These are phyloP conservation scores for Drosophila fulvimacula DNA, from an alignment of 2,888 invertebrate species.

Conservation along the genomic window DNA sequence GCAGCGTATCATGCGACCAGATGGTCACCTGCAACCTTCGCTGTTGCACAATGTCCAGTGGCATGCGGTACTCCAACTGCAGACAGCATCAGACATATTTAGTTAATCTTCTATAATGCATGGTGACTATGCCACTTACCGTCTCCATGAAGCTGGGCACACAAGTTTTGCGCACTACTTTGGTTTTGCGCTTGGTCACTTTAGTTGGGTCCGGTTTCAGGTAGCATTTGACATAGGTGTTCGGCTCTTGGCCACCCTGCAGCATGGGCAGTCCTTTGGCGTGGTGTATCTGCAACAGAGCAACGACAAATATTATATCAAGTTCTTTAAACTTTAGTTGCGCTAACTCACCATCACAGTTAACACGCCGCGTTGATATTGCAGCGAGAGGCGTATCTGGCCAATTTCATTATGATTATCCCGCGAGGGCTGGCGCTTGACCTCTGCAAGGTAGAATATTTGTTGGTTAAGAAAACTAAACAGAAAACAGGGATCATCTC, in stretches of 20 bases:
- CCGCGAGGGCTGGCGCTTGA: slow-evolving; percentile 79
- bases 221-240: slow-evolving; percentile 96
- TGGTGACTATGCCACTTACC: slow-evolving; percentile 85
- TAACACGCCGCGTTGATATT: slow-evolving; percentile 90
- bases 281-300: slow-evolving; percentile 88
- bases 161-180: slow-evolving; percentile 95
- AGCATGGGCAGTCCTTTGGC: slow-evolving; percentile 94
- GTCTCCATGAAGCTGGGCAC: slow-evolving; percentile 99
- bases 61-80: slow-evolving; percentile 94
- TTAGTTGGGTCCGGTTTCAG: slow-evolving; percentile 96
- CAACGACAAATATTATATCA: background rate
- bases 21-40: slow-evolving; percentile 95
- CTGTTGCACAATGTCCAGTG: slow-evolving; percentile 90
- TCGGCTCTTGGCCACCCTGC: slow-evolving; percentile 92
- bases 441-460: slow-evolving; percentile 49
- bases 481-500: background rate
- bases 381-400: slow-evolving; percentile 91
- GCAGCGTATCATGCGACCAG: slow-evolving; percentile 97
- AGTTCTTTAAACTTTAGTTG: background rate
- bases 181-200: slow-evolving; percentile 97
- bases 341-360: slow-evolving; percentile 89
- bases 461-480: background rate
- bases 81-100: background rate
- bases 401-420: slow-evolving; percentile 87
- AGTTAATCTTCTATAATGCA: background rate